These are phyloP conservation scores for Dendronephthya gigantea DNA, from an alignment of 64 coral and sea anemone species.

Conservation along the genomic window DNA sequence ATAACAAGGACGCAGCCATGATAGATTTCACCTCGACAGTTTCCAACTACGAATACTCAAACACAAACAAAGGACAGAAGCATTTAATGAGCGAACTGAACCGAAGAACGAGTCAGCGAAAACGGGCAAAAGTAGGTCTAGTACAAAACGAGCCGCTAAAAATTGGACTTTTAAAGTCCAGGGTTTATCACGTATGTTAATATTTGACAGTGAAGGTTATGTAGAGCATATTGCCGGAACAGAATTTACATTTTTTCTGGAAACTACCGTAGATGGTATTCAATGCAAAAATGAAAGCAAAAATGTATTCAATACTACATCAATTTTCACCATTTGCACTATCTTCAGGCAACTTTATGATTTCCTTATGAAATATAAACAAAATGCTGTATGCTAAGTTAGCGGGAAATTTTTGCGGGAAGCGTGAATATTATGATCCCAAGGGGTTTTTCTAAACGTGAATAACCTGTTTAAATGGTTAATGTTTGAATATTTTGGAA, in stretches of 20 bases:
- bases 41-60: neutral
- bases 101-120: slow-evolving; percentile 89
- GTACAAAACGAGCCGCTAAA: neutral
- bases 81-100: neutral
- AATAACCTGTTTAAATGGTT: too few relatives aligned
- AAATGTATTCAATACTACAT: neutral
- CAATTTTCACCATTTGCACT: neutral
- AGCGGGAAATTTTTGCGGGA: neutral
- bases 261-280: neutral
- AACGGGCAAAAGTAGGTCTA: slow-evolving; percentile 95
- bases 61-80: neutral
- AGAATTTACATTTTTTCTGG: neutral
- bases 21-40: neutral
- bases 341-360: neutral
- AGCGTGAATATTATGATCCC: neutral
- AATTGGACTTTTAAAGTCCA: neutral
- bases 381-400: neutral
- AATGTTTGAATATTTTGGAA: too few relatives aligned
- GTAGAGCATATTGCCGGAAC: neutral
- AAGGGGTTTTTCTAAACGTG: neutral
- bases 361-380: neutral
- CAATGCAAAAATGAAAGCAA: neutral
- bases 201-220: neutral
- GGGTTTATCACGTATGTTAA: neutral
- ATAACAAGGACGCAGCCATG: slow-evolving; percentile 1